Percentiles rank a stretch among this genome's conserved stretches.
Evolutionary conservation across 2,797 vertebrate species (phyloP).

Genomic region (Lithobates sylvaticus): DNA sequence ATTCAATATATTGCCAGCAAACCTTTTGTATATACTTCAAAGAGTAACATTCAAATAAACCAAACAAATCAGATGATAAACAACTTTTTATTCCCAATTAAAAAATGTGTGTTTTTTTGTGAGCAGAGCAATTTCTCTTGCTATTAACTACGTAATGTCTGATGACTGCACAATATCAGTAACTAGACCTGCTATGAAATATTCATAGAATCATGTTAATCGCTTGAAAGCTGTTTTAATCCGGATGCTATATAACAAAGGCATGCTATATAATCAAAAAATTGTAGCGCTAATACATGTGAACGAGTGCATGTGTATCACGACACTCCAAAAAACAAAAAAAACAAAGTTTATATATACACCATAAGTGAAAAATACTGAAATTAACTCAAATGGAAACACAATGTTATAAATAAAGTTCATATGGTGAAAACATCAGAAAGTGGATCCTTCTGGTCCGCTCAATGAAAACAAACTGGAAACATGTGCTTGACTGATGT

Average conservation of each 20-base stretch:
- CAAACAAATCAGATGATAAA: constrained; percentile 14
- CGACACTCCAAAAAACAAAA: no score
- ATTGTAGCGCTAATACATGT: no score
- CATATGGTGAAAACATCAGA: no score
- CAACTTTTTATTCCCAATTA: constrained; percentile 18
- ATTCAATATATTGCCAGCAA: constrained; percentile 20
- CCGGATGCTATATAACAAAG: background rate
- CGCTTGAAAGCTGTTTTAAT: background rate
- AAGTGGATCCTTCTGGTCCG: no score
- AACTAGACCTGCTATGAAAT: background rate
- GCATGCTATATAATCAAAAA: background rate
- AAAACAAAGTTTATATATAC: no score
- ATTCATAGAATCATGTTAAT: background rate
- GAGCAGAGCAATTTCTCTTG: background rate
- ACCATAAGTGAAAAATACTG: no score
- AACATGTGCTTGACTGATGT: no score
- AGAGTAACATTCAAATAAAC: constrained; percentile 7
- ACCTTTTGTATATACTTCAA: constrained; percentile 23
- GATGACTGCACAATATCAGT: background rate
- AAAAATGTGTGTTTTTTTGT: background rate
- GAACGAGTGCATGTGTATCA: no score
- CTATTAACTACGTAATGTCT: background rate
- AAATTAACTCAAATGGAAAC: no score
- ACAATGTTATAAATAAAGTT: no score
- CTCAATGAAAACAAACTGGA: no score